These are phyloP conservation scores for Muntiacus muntjak DNA, from an alignment of 2,113 vertebrate genomes.

Conservation along the genomic window DNA sequence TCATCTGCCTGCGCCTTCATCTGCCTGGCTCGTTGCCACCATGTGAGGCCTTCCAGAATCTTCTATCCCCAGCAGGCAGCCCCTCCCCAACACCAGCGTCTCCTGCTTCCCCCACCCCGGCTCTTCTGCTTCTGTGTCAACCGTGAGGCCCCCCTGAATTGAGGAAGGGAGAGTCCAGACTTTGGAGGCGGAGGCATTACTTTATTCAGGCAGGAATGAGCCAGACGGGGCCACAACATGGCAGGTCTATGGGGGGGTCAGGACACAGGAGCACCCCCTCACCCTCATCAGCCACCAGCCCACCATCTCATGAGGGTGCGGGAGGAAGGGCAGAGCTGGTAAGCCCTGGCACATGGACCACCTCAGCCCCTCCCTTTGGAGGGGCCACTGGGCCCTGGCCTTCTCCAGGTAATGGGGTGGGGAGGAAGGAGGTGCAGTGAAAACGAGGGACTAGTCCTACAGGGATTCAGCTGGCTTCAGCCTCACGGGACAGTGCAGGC, in stretches of 20 bases:
- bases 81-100: neutral
- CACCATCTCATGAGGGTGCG: neutral
- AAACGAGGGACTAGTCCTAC: neutral
- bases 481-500: neutral
- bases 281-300: neutral
- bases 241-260: neutral
- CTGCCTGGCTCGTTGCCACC: neutral
- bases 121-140: neutral
- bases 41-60: neutral
- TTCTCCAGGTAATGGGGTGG: neutral
- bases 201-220: constrained; percentile 55
- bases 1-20: neutral
- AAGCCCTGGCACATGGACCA: neutral
- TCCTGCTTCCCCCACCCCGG: neutral
- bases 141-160: neutral
- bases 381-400: neutral
- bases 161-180: neutral
- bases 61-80: neutral
- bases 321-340: neutral
- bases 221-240: neutral
- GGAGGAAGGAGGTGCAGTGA: neutral
- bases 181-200: neutral
- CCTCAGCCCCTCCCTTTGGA: neutral
- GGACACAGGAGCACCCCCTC: neutral
- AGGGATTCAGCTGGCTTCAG: neutral